Conservation (phyloP, 2,797 vertebrate species). For the Taenioides sp. region DNA sequence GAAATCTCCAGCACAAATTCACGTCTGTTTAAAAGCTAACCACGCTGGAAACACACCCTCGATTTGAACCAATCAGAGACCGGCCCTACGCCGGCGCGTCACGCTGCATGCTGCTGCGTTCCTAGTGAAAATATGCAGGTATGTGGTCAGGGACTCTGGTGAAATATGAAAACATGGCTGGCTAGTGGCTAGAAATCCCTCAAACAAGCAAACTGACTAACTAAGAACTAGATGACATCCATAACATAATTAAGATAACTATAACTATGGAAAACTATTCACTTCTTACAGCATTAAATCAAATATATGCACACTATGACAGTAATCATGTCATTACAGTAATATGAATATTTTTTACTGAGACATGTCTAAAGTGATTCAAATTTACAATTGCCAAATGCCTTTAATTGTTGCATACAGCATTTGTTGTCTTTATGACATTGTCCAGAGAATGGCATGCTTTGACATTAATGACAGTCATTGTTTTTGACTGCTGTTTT, state of each 20-base stretch:
- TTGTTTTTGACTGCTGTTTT: slow-evolving; percentile 63
- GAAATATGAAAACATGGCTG: neutral
- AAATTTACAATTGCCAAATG: slow-evolving; percentile 5
- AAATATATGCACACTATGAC: neutral
- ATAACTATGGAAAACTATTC: neutral
- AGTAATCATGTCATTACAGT: neutral
- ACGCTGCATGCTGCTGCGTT: slow-evolving; percentile 63
- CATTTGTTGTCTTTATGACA: slow-evolving; percentile 41
- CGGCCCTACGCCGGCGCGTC: slow-evolving; percentile 63
- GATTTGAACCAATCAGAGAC: slow-evolving; percentile 72
- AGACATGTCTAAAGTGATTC: neutral
- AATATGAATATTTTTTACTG: neutral
- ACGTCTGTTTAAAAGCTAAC: slow-evolving; percentile 71
- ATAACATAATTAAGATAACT: neutral
- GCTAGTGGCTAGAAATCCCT: neutral
- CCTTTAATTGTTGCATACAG: slow-evolving; percentile 26
- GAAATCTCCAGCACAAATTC: slow-evolving; percentile 74
- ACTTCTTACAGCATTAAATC: neutral
- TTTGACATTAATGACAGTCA: slow-evolving; percentile 59
- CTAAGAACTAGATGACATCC: too few species aligned
- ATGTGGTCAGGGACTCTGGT: slow-evolving; percentile 1
- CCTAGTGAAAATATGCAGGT: slow-evolving; percentile 39
- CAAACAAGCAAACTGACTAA: neutral
- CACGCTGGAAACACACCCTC: slow-evolving; percentile 77
- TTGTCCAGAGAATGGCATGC: slow-evolving; percentile 56